phyloP scores from a whole-genome alignment of 1,140 invertebrate genomes.

The Aporrectodea caliginosa region DNA sequence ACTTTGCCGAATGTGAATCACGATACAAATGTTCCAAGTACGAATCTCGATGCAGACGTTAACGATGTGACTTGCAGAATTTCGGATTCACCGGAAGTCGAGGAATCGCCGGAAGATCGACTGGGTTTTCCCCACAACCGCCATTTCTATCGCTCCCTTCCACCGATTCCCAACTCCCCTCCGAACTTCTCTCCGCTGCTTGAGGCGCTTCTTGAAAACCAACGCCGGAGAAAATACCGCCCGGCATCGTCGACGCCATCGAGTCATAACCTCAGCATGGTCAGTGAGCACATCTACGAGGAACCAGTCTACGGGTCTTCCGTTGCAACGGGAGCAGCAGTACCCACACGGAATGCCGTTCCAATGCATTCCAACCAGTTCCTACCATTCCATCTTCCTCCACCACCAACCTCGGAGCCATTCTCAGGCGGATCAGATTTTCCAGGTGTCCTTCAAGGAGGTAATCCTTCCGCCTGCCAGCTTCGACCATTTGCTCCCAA shows the following conservation, averaged over 20 bases:
- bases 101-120: not conserved
- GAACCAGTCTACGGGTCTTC: not conserved
- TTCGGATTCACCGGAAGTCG: too few relatives aligned
- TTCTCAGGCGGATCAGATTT: too few relatives aligned
- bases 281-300: not conserved
- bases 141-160: not conserved
- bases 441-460: too few relatives aligned
- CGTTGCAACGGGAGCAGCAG: too few relatives aligned
- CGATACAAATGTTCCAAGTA: too few relatives aligned
- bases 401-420: too few relatives aligned
- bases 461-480: too few relatives aligned
- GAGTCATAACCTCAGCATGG: not conserved
- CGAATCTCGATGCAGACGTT: too few relatives aligned
- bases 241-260: not conserved
- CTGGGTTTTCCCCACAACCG: not conserved
- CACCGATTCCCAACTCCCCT: not conserved
- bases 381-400: too few relatives aligned
- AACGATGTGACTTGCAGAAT: too few relatives aligned
- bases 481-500: not conserved
- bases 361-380: too few relatives aligned
- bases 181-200: not conserved
- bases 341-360: too few relatives aligned
- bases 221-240: not conserved
- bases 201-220: not conserved
- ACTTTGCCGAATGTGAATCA: not conserved